Evolutionary conservation across 2,113 vertebrate genomes (phyloP).

Genomic region (Erythrocercus mccallii): DNA sequence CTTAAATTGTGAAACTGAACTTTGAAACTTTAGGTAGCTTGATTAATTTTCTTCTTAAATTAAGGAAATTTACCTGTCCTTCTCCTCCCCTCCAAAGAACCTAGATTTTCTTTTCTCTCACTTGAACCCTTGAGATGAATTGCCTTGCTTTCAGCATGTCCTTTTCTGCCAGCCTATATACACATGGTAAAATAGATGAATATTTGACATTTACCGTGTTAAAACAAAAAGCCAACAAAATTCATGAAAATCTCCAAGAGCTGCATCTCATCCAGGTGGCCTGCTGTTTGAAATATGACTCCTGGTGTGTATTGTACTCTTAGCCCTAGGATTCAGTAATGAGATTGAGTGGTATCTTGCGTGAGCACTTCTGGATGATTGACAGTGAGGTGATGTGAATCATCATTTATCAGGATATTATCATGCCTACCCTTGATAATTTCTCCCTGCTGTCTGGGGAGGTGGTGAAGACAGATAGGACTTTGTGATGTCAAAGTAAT

Average conservation of each 20-base stretch:
- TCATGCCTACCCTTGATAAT: slow-evolving; percentile 75
- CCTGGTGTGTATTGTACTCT: slow-evolving; percentile 67
- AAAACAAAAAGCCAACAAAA: slow-evolving; percentile 57
- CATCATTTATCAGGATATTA: slow-evolving; percentile 77
- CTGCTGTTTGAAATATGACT: slow-evolving; percentile 72
- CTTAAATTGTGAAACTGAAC: not conserved
- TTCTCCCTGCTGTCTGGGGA: slow-evolving; percentile 78
- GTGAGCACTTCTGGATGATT: slow-evolving; percentile 70
- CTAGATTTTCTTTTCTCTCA: not conserved
- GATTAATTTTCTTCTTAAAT: not conserved
- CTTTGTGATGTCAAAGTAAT: slow-evolving; percentile 79
- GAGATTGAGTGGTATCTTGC: slow-evolving; percentile 72
- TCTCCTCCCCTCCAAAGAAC: not conserved
- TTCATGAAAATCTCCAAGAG: slow-evolving; percentile 37
- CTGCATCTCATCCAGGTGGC: slow-evolving; percentile 50
- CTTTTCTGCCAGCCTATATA: slow-evolving; percentile 40
- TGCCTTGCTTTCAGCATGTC: not conserved
- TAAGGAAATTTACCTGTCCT: not conserved
- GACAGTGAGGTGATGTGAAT: slow-evolving; percentile 74
- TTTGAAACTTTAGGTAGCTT: not conserved
- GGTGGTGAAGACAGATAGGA: slow-evolving; percentile 72
- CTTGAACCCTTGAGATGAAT: not conserved
- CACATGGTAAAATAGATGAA: slow-evolving; percentile 32
- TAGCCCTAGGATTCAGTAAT: slow-evolving; percentile 66
- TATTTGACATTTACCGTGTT: slow-evolving; percentile 32